Percentiles rank a stretch among this genome's conserved stretches.
These are phyloP conservation scores for Teleopsis dalmanni DNA, from an alignment of 1,140 invertebrate species.

Conservation along the genomic window DNA sequence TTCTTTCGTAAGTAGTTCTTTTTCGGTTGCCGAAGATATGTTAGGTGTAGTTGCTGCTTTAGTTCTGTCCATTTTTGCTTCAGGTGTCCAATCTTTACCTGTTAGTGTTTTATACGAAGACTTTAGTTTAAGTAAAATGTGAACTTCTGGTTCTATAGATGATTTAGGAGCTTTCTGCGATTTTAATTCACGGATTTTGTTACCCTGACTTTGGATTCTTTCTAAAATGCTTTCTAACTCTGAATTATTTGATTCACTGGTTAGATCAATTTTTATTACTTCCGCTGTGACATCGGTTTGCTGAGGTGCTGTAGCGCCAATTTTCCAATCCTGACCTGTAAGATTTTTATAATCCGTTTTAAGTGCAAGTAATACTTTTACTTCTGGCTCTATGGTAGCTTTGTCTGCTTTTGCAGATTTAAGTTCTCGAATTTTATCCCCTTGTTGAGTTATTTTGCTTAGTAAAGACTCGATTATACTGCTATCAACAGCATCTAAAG, in stretches of 20 bases:
- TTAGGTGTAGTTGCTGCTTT: conserved; percentile 12
- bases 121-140: conserved; percentile 57
- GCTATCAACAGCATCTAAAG: conserved; percentile 24
- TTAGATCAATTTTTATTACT: conserved; percentile 25
- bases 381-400: conserved; percentile 51
- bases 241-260: conserved; percentile 9
- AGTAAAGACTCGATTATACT: conserved; percentile 43
- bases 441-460: conserved; percentile 58
- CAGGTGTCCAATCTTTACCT: conserved; percentile 55
- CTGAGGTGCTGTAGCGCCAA: conserved; percentile 30
- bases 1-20: conserved; percentile 36
- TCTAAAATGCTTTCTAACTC: conserved; percentile 17
- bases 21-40: conserved; percentile 13
- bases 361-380: conserved; percentile 56
- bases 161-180: conserved; percentile 53
- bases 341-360: conserved; percentile 61
- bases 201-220: conserved; percentile 56
- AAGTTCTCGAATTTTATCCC: conserved; percentile 62
- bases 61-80: conserved; percentile 24
- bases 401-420: conserved; percentile 62
- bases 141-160: conserved; percentile 54
- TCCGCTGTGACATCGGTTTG: background rate
- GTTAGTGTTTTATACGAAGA: conserved; percentile 54
- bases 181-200: conserved; percentile 65
- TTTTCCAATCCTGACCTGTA: conserved; percentile 59